Percentiles rank a stretch among this genome's conserved stretches.
These are phyloP conservation scores for Balanococcus diminutus DNA, from an alignment of 2,888 invertebrate species.

Conservation along the genomic window DNA sequence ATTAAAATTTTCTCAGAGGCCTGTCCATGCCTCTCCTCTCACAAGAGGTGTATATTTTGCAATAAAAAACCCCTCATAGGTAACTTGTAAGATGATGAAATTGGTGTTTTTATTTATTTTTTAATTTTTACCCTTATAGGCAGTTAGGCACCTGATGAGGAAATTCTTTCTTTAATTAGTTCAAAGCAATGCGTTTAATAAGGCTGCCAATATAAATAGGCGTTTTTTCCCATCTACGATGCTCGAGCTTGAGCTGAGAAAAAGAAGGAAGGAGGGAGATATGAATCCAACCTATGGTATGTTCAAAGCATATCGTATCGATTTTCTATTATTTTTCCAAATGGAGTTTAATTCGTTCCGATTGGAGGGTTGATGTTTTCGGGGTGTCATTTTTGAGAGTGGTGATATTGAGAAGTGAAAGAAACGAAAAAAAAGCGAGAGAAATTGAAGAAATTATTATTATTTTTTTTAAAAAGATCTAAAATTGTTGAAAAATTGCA, in stretches of 20 bases:
- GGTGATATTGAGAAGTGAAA: too few relatives aligned
- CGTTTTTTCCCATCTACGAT: background rate
- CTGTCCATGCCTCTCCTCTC: too few relatives aligned
- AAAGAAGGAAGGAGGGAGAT: background rate
- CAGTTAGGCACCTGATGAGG: background rate
- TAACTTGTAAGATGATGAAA: background rate
- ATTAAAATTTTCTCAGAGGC: background rate
- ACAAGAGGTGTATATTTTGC: background rate
- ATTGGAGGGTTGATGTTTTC: background rate
- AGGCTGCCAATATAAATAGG: background rate
- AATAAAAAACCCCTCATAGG: background rate
- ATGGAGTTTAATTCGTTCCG: background rate
- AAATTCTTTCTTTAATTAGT: background rate
- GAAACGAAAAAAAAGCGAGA: too few relatives aligned
- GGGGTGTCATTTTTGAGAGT: too few relatives aligned
- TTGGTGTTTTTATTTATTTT: background rate
- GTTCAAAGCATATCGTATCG: background rate
- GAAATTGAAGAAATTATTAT: too few relatives aligned
- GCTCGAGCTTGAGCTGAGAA: too few relatives aligned
- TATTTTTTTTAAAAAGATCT: too few relatives aligned
- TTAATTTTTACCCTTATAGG: background rate
- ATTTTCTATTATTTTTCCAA: background rate
- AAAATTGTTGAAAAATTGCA: too few relatives aligned
- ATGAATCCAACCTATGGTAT: background rate
- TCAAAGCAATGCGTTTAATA: background rate